Evolutionary conservation across 2,888 invertebrate genomes (phyloP).

Genomic region (Galeruca laticollis): DNA sequence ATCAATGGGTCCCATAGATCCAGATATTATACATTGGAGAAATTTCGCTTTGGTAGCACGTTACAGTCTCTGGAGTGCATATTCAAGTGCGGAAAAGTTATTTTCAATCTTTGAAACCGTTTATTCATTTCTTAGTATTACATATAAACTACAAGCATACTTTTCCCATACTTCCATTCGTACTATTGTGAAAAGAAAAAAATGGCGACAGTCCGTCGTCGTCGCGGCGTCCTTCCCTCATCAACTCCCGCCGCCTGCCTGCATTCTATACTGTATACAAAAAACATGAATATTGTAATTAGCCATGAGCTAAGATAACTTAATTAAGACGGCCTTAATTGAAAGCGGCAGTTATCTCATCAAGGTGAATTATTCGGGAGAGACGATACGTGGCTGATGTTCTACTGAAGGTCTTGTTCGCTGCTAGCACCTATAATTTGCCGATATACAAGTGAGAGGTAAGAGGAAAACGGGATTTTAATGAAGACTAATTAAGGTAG

Average conservation of each 20-base stretch:
- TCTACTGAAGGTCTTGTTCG: conserved; percentile 21
- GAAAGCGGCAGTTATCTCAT: conserved; percentile 63
- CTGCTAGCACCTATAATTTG: conserved; percentile 23
- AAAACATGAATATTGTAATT: conserved; percentile 58
- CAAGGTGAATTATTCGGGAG: conserved; percentile 61
- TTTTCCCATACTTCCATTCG: too few relatives aligned
- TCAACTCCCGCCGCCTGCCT: conserved; percentile 20
- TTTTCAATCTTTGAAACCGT: too few relatives aligned
- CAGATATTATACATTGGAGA: too few relatives aligned
- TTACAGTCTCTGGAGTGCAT: too few relatives aligned
- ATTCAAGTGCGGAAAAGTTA: too few relatives aligned
- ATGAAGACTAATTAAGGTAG: conserved; percentile 23
- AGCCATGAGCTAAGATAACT: conserved; percentile 58
- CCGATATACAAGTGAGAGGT: conserved; percentile 12
- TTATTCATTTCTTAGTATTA: too few relatives aligned
- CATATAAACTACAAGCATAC: too few relatives aligned
- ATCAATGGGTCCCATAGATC: too few relatives aligned
- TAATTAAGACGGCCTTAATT: conserved; percentile 61
- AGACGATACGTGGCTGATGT: conserved; percentile 46
- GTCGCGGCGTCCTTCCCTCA: conserved; percentile 12
- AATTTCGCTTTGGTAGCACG: too few relatives aligned
- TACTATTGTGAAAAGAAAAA: conserved; percentile 21
- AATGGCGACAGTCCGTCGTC: conserved; percentile 13
- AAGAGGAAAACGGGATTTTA: conserved; percentile 13
- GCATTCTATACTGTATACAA: conserved; percentile 32